phyloP scores from a whole-genome alignment of 1,140 invertebrate species.

The Drosophila repletoides region DNA sequence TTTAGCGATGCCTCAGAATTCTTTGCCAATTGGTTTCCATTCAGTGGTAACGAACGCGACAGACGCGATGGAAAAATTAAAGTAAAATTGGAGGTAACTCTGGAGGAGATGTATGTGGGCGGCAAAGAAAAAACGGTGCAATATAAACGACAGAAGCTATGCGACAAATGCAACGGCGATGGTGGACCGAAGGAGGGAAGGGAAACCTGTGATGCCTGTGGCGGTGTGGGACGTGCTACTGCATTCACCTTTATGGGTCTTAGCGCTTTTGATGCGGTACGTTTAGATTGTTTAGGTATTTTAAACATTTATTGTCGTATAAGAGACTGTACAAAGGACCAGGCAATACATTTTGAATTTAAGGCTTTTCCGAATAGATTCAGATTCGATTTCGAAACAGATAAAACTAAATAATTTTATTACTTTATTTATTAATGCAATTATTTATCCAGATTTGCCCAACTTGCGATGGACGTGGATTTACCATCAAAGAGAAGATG shows the following conservation, averaged over 20 bases:
- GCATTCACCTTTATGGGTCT: slow-evolving; percentile 69
- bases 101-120: slow-evolving; percentile 97
- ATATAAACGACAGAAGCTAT: slow-evolving; percentile 92
- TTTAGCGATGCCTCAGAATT: slow-evolving; percentile 84
- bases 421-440: neutral
- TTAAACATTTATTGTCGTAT: too few species aligned
- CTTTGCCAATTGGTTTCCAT: slow-evolving; percentile 85
- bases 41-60: slow-evolving; percentile 54
- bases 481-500: slow-evolving; percentile 91
- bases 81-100: slow-evolving; percentile 86
- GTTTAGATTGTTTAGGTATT: neutral
- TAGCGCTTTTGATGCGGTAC: slow-evolving; percentile 64
- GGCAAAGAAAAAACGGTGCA: slow-evolving; percentile 90
- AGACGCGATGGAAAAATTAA: slow-evolving; percentile 61
- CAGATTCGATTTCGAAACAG: too few species aligned
- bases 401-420: neutral
- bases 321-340: too few species aligned
- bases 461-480: slow-evolving; percentile 88
- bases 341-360: too few species aligned
- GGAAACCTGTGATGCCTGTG: slow-evolving; percentile 50
- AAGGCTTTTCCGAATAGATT: too few species aligned
- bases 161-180: slow-evolving; percentile 91
- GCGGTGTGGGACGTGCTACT: slow-evolving; percentile 53
- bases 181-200: slow-evolving; percentile 88
- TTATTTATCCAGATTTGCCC: slow-evolving; percentile 83